Percentiles rank a stretch among this genome's conserved stretches.
phyloP scores from a whole-genome alignment of 2,797 vertebrate genomes.

The Peromyscus aztecus region DNA sequence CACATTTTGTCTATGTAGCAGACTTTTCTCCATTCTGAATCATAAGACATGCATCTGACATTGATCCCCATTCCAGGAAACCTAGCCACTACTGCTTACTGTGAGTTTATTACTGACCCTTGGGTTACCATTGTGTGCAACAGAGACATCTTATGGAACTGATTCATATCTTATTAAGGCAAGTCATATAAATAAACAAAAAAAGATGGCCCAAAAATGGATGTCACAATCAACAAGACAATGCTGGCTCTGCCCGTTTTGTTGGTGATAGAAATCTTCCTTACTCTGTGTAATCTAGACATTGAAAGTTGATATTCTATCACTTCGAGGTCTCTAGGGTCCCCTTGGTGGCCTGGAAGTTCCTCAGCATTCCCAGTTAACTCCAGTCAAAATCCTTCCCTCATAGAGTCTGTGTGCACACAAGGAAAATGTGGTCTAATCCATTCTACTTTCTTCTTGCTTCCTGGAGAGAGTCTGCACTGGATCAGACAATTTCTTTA shows the following conservation, averaged over 20 bases:
- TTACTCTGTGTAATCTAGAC: neutral
- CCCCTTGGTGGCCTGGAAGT: neutral
- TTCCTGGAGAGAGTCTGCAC: neutral
- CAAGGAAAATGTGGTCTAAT: neutral
- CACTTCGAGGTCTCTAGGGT: neutral
- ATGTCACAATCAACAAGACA: neutral
- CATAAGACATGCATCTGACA: neutral
- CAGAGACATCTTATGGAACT: neutral
- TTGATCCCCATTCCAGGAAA: conserved; percentile 23
- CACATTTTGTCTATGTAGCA: neutral
- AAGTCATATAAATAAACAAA: neutral
- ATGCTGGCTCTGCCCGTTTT: neutral
- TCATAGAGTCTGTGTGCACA: neutral
- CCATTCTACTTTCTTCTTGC: conserved; percentile 35
- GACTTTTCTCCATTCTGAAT: conserved; percentile 17
- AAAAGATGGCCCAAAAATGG: neutral
- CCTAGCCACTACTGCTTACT: neutral
- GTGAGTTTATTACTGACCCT: conserved; percentile 3
- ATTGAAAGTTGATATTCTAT: neutral
- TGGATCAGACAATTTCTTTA: conserved; percentile 51
- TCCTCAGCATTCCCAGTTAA: neutral
- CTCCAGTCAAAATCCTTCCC: neutral
- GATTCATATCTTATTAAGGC: neutral
- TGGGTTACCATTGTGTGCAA: conserved; percentile 9
- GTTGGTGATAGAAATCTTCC: neutral